A percentile compares a stretch with the other conserved stretches of the same genome.
These are phyloP conservation scores for Lacerta agilis DNA, from an alignment of 2,797 vertebrate genomes.

Conservation along the genomic window DNA sequence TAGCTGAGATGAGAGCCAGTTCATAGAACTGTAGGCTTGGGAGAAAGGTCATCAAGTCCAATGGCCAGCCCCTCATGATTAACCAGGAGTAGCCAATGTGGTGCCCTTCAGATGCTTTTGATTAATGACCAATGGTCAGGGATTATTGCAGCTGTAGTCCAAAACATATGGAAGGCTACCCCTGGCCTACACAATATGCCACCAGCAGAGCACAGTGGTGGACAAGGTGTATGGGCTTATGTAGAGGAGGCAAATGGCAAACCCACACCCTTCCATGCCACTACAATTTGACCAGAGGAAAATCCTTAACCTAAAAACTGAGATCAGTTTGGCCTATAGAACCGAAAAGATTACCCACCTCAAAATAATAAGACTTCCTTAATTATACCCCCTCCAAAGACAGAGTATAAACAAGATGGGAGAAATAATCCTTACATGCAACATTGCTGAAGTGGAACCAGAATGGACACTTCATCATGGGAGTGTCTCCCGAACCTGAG, in stretches of 20 bases:
- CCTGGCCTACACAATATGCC: neutral
- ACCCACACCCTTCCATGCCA: neutral
- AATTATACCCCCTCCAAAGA: neutral
- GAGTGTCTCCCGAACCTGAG: conserved; percentile 71
- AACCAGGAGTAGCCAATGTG: neutral
- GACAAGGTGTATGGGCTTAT: neutral
- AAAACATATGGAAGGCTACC: neutral
- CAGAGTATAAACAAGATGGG: fast-evolving
- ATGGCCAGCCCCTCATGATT: neutral
- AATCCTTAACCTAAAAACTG: neutral
- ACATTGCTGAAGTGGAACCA: conserved; percentile 70
- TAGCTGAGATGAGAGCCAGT: neutral
- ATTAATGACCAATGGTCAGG: too few relatives aligned
- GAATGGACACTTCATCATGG: conserved; percentile 67
- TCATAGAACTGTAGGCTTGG: neutral
- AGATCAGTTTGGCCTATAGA: too few relatives aligned
- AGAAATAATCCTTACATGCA: conserved; percentile 66
- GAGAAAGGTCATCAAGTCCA: neutral
- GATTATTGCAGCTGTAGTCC: too few relatives aligned
- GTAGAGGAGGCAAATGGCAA: neutral
- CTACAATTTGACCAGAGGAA: neutral
- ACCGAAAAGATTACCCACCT: too few relatives aligned
- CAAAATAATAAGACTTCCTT: too few relatives aligned
- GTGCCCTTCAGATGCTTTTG: neutral
- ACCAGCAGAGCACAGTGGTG: neutral